Evolutionary conservation across 2,797 vertebrate genomes (phyloP), one percentile per base, ranked within the genome.

Genomic region (Girardinus metallicus): DNA sequence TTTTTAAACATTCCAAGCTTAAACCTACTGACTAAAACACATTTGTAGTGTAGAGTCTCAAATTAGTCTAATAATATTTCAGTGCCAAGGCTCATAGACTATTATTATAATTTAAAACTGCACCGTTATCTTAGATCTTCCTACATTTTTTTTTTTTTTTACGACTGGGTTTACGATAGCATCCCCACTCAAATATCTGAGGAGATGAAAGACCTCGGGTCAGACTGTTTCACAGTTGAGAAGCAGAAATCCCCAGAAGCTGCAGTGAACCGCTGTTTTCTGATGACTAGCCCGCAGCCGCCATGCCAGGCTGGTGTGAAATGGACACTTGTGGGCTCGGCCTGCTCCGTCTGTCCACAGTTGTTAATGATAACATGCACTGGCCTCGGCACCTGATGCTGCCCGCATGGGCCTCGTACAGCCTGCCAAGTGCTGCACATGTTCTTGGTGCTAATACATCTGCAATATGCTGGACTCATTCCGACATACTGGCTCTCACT

Each of bases 281-380:
- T 90, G 89, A 92, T 89, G 80, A 86, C 85, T 47, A 57, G 80
- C 89, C 85, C 66, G n/a, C 49, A 46, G 39, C 79, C 29, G 84
- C 93, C 88, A 79, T 89, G 89, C 93, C 93, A 92, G 85, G 72
- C 85, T 83, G 83, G 80, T 89, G 91, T 91, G 91, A 94, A 93
- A 91, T 81, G 90, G 91, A 92, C 92, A 92, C 91, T 94, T 91
- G 92, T 92, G 92, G 80, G 82, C 89, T 88, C 43, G 31, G 85
- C 87, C 85, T 83, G 80, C 83, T 91, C 85, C 64, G 74, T 91
- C 92, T 93, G 93, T 94, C 93, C 86, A 90, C 93, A 94, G 93
- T 91, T 89, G 91, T 93, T 93, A 93, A 90, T 92, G 91, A 93
- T 92, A 93, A 93, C 90, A 93, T 81, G 83, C 81, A 74, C 46